phyloP scores from a whole-genome alignment of 2,113 vertebrate species.

The Odocoileus virginianus region DNA sequence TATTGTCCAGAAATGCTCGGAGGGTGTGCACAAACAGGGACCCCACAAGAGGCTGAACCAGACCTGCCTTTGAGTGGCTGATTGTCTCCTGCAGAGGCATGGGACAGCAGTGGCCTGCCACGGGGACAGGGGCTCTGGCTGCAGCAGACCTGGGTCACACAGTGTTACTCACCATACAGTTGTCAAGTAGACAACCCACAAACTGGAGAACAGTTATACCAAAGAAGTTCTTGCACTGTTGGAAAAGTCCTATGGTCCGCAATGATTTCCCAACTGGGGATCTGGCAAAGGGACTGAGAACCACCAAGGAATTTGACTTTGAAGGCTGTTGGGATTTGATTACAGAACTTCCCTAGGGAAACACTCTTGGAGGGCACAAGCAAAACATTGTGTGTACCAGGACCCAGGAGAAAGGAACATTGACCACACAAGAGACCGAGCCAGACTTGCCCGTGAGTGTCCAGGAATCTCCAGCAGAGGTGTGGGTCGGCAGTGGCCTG shows the following conservation, averaged over 20 bases:
- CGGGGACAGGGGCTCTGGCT: not conserved
- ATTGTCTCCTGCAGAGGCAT: not conserved
- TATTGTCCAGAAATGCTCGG: not conserved
- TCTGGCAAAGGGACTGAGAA: not conserved
- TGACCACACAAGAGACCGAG: not conserved
- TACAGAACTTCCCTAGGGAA: not conserved
- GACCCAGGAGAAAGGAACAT: not conserved
- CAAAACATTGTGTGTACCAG: not conserved
- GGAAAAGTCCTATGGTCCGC: not conserved
- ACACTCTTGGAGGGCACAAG: not conserved
- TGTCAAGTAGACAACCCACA: not conserved
- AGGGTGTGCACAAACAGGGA: not conserved
- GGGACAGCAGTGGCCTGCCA: not conserved
- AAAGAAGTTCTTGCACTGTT: not conserved
- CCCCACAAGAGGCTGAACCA: not conserved
- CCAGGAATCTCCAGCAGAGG: not conserved
- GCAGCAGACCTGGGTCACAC: not conserved
- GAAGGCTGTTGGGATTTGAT: not conserved
- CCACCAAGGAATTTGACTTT: not conserved
- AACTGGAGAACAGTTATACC: not conserved
- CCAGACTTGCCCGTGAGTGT: not conserved
- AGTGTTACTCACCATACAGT: not conserved
- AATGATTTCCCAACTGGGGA: accelerated
- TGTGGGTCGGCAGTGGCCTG: not conserved
- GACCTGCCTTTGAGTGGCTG: not conserved